Base-by-base conservation (phyloP, 2,888 invertebrate species). In the Chaetogeoica ovagalla region DNA sequence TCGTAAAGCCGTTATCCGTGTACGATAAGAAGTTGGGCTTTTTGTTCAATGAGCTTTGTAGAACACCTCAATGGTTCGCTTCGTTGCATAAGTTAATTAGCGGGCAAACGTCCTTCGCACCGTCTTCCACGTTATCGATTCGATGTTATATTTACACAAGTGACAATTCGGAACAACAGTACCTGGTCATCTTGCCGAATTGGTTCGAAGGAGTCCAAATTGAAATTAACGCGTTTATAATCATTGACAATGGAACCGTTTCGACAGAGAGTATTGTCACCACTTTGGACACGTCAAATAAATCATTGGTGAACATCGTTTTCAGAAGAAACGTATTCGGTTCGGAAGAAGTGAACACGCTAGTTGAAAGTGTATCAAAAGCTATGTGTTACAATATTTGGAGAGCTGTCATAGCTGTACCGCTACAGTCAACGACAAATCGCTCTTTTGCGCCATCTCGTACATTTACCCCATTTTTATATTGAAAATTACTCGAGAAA, bases 101-200 rank as follows among this genome's bases (percentile, higher is more conserved):
- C 43, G 66, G 57, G 6, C 75, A 57, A 43, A 43, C 57, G 1
- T 30, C 30, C 30, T 30, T 30, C 1, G 15, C 65, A 11, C 7
- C 65, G 23, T 57, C 39, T 19, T 23, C 75, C 0, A 23, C 77
- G 0, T 39, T 55, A 15, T 13, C 55, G 2, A n/a, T 39, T 1
- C 60, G 62, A 6, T 79, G 77, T 43, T 39, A 55, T 39, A 21
- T 79, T 52, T 79, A 63, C 39, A 71, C 21, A 15, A 23, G 62
- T 63, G 21, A 79, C 39, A 57, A 39, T 21, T 39, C 70, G 8
- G 70, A 79, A 21, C 70, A 63, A 15, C 77, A 79, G 52, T 79
- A 79, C 21, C 39, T 79, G 7, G 77, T 79, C 8, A 39, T 79
- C 17, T 55, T 79, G 39, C 77, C 77, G 19, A 52, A 60, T 55